A percentile compares a stretch with the other conserved stretches of the same genome.
Evolutionary conservation across 2,113 vertebrate species (phyloP).

Genomic region (Eulemur macaco): DNA sequence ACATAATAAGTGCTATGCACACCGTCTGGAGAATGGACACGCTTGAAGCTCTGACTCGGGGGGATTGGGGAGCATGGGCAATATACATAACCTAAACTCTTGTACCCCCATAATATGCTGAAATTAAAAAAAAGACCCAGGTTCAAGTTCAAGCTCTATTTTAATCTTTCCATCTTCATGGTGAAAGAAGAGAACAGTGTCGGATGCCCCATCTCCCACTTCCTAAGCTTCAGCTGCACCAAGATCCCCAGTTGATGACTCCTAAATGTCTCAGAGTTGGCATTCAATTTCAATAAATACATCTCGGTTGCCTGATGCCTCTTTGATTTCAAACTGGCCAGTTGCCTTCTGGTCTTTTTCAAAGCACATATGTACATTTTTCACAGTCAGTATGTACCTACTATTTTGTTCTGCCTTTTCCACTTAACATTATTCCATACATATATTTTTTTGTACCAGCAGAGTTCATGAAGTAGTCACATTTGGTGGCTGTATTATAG

Average conservation of each 20-base stretch:
- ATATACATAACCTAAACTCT: too few species aligned
- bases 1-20: too few species aligned
- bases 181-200: neutral
- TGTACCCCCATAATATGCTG: too few species aligned
- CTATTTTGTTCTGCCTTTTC: neutral
- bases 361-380: neutral
- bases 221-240: constrained; percentile 18
- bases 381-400: neutral
- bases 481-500: neutral
- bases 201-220: neutral
- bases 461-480: constrained; percentile 1
- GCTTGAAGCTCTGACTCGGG: too few species aligned
- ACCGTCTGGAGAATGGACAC: too few species aligned
- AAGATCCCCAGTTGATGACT: neutral
- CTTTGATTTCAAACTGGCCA: constrained; percentile 29
- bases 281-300: constrained; percentile 21
- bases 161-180: neutral
- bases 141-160: neutral
- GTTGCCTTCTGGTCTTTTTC: neutral
- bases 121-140: neutral
- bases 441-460: neutral
- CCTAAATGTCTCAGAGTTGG: neutral
- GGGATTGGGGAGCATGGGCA: too few species aligned
- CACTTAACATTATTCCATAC: neutral
- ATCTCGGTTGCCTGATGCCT: neutral